Conservation (phyloP, 2,888 invertebrate genomes). For the Priocnemis perturbator region DNA sequence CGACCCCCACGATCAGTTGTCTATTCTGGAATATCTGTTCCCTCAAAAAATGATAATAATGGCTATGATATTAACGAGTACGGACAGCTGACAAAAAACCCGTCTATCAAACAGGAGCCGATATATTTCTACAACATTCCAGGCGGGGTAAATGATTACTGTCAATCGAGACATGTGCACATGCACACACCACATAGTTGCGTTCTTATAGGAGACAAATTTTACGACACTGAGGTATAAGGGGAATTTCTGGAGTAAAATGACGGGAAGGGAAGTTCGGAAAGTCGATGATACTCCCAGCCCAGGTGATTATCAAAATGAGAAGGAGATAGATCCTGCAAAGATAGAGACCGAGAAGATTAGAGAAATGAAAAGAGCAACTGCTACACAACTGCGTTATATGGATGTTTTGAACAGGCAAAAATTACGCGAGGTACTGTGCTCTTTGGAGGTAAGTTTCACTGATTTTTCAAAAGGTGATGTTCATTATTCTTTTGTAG, state of each 20-base stretch:
- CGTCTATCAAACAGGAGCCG: constrained; percentile 11
- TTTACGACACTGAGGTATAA: constrained; percentile 52
- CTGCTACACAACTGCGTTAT: constrained; percentile 48
- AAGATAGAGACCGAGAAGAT: constrained; percentile 45
- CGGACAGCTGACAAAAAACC: constrained; percentile 35
- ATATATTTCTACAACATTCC: constrained; percentile 39
- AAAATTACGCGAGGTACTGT: constrained; percentile 50
- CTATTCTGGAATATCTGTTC: constrained; percentile 23
- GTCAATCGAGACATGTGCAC: not conserved
- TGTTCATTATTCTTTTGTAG: constrained; percentile 28
- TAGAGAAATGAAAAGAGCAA: constrained; percentile 47
- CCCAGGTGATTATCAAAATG: constrained; percentile 54
- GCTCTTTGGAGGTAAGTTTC: not conserved
- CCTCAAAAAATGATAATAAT: constrained; percentile 34
- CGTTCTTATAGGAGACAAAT: constrained; percentile 47
- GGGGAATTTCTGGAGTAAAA: constrained; percentile 63
- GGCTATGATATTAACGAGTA: constrained; percentile 34
- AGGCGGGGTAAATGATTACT: constrained; percentile 29
- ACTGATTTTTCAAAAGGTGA: too few species aligned
- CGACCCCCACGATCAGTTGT: constrained; percentile 34
- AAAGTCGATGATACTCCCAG: constrained; percentile 39
- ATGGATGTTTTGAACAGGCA: constrained; percentile 49
- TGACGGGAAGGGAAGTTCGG: constrained; percentile 53
- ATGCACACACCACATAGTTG: too few species aligned
- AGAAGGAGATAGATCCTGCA: constrained; percentile 32